Conservation (phyloP, 2,797 vertebrate species). For the Tauraco hartlaubi region DNA sequence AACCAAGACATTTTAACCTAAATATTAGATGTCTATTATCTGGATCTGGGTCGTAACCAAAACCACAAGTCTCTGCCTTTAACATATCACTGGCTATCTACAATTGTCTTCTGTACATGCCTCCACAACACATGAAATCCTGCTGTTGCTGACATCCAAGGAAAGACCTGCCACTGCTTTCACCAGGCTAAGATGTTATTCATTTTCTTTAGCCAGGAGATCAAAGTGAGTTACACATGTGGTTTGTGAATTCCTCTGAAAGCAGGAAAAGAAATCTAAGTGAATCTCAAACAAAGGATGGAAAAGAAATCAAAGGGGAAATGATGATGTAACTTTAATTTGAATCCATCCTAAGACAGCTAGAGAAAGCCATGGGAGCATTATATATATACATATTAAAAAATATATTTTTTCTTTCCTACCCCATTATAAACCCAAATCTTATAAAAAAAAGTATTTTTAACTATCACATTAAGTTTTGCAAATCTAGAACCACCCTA, state of each 20-base stretch:
- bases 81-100: not conserved
- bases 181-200: not conserved
- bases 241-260: not conserved
- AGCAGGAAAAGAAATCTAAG: not conserved
- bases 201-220: not conserved
- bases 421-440: not conserved
- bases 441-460: not conserved
- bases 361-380: not conserved
- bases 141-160: not conserved
- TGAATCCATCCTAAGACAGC: not conserved
- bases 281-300: not conserved
- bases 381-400: too few species aligned
- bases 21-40: not conserved
- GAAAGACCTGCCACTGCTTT: not conserved
- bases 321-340: not conserved
- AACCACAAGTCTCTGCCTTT: not conserved
- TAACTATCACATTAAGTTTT: not conserved
- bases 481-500: not conserved
- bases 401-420: not conserved
- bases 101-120: not conserved
- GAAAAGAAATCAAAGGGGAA: conserved; percentile 23
- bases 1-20: not conserved
- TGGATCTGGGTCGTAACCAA: not conserved
- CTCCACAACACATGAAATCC: not conserved
- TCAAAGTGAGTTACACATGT: not conserved